Evolutionary conservation across 2,888 invertebrate species (phyloP).

Genomic region (Dexiosoma caninum): DNA sequence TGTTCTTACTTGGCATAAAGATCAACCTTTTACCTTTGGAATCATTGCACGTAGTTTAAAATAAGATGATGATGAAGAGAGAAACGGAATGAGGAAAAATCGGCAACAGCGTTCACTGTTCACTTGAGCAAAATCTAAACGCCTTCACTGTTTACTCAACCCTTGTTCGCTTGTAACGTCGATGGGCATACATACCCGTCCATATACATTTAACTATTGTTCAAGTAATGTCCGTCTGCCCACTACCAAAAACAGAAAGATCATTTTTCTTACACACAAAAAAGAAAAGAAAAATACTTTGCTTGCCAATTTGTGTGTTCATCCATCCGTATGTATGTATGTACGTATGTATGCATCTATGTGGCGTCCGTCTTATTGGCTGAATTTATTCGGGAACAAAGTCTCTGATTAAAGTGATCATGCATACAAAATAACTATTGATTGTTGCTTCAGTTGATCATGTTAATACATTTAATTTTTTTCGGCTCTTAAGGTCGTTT

Average conservation of each 20-base stretch:
- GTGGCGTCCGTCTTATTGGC: no score
- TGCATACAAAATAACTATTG: conserved; percentile 38
- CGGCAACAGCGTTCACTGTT: conserved; percentile 12
- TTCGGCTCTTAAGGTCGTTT: conserved; percentile 7
- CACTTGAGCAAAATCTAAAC: conserved; percentile 37
- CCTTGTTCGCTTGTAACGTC: not conserved
- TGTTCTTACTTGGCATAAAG: not conserved
- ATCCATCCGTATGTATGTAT: conserved; percentile 47
- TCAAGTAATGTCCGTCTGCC: not conserved
- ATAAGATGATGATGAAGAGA: not conserved
- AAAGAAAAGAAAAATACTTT: not conserved
- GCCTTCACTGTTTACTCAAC: conserved; percentile 14
- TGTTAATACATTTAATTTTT: conserved; percentile 3
- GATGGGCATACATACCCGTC: no score
- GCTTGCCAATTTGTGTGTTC: conserved; percentile 64
- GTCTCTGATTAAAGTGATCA: conserved; percentile 37
- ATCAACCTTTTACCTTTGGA: conserved; percentile 19
- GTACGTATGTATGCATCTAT: conserved; percentile 5
- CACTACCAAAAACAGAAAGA: not conserved
- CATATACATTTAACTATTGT: conserved; percentile 30
- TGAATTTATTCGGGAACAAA: conserved; percentile 31
- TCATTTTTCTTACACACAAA: not conserved
- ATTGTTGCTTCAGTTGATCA: conserved; percentile 32
- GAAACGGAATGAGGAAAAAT: not conserved
- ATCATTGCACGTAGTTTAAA: conserved; percentile 36